These are phyloP conservation scores for Scortum barcoo DNA, from an alignment of 2,113 vertebrate genomes.

Conservation along the genomic window DNA sequence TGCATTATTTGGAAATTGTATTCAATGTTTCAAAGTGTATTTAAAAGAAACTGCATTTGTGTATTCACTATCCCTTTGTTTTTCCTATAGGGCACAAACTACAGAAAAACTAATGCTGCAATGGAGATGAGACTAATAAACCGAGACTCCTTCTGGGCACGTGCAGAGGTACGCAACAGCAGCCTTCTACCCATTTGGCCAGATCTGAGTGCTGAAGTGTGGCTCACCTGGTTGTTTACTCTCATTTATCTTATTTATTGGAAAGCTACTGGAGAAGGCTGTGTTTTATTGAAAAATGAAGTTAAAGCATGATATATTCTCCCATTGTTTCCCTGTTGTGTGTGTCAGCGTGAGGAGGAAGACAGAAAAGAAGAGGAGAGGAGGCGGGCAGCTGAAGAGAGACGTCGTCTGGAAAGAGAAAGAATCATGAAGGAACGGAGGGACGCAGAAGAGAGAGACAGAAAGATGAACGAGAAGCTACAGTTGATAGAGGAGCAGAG, in stretches of 20 bases:
- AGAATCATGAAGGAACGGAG: constrained; percentile 84
- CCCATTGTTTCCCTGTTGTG: not conserved
- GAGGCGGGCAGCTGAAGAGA: constrained; percentile 83
- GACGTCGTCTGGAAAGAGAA: constrained; percentile 84
- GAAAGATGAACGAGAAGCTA: constrained; percentile 86
- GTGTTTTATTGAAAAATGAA: not conserved
- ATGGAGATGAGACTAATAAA: constrained; percentile 89
- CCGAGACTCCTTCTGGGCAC: constrained; percentile 91
- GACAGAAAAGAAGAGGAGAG: constrained; percentile 86
- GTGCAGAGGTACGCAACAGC: constrained; percentile 84
- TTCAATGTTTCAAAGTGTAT: too few species aligned
- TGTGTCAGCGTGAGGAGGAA: constrained; percentile 87
- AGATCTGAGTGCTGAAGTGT: not conserved
- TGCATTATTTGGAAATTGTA: not conserved
- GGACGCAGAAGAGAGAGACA: constrained; percentile 88
- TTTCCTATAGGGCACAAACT: constrained; percentile 88
- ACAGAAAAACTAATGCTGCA: constrained; percentile 89
- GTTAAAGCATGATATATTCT: not conserved
- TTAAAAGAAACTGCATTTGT: too few species aligned
- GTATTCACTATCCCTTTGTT: not conserved
- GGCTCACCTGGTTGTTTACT: not conserved
- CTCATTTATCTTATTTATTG: not conserved
- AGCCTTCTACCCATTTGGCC: not conserved
- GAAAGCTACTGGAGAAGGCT: not conserved
- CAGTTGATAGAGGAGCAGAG: constrained; percentile 87